Percentiles rank a stretch among this genome's conserved stretches.
Evolutionary conservation across 1,140 invertebrate species (phyloP).

Genomic region (Cydia fagiglandana): DNA sequence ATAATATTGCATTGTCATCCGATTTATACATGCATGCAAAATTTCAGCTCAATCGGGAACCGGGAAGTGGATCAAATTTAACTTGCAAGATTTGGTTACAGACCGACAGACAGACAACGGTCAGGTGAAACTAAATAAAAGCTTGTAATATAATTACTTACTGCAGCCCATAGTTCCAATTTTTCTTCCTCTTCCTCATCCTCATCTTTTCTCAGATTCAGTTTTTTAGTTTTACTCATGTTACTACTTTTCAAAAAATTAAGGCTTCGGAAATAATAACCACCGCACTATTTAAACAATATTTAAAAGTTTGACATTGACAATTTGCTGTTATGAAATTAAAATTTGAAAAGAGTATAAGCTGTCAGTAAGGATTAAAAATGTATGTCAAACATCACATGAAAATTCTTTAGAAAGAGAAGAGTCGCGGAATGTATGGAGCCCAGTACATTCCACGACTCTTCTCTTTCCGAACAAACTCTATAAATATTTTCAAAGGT

Average conservation of each 20-base stretch:
- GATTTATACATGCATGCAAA: too few species aligned
- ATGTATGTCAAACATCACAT: not conserved
- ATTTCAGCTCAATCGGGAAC: too few species aligned
- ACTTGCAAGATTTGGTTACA: too few species aligned
- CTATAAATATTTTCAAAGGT: not conserved
- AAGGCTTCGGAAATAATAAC: not conserved
- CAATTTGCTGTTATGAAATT: not conserved
- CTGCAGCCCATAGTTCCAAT: conserved; percentile 16
- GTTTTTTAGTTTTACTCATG: not conserved
- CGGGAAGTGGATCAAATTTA: too few species aligned
- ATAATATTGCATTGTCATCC: too few species aligned
- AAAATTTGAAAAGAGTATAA: not conserved
- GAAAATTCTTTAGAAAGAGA: too few species aligned
- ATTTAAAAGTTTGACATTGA: conserved; percentile 4
- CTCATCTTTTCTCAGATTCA: not conserved
- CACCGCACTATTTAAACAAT: not conserved
- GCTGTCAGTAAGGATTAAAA: not conserved
- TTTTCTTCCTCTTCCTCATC: not conserved
- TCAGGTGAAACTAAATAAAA: too few species aligned
- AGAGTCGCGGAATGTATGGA: too few species aligned
- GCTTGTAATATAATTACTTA: conserved; percentile 35
- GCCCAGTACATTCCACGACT: too few species aligned
- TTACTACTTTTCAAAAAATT: not conserved
- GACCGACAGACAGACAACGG: too few species aligned
- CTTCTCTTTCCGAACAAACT: too few species aligned